A percentile compares a stretch with the other conserved stretches of the same genome.
phyloP scores from a whole-genome alignment of 2,888 invertebrate species.

The Ormyrus rosae region DNA sequence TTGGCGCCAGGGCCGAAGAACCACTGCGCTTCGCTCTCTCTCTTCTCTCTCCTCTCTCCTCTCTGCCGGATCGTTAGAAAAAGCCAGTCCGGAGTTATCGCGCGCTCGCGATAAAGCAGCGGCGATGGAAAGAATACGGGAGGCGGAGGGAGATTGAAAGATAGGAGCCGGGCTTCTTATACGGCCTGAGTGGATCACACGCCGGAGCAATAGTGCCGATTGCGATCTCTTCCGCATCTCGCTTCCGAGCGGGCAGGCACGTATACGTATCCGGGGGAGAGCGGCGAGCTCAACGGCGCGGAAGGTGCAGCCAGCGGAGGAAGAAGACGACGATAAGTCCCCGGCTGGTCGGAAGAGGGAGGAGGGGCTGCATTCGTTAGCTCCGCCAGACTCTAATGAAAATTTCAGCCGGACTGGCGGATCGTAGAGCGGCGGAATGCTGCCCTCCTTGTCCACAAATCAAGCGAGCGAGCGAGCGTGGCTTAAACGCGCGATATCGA shows the following conservation, averaged over 20 bases:
- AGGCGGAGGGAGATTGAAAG: slow-evolving; percentile 18
- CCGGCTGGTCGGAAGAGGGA: slow-evolving; percentile 4
- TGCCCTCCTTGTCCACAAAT: slow-evolving; percentile 35
- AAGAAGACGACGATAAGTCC: slow-evolving; percentile 41
- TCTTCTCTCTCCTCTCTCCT: not conserved
- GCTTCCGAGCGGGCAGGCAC: not conserved
- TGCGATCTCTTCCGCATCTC: slow-evolving; percentile 31
- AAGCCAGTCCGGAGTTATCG: slow-evolving; percentile 1
- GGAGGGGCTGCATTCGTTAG: slow-evolving; percentile 46
- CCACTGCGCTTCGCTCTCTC: not conserved
- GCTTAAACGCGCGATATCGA: slow-evolving; percentile 49
- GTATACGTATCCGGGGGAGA: not conserved
- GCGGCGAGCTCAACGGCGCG: slow-evolving; percentile 27
- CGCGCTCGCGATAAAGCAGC: not conserved
- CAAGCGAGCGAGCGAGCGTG: slow-evolving; percentile 35
- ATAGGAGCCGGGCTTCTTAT: slow-evolving; percentile 9
- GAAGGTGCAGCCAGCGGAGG: slow-evolving; percentile 19
- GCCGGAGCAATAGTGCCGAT: not conserved
- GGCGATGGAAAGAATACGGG: slow-evolving; percentile 12
- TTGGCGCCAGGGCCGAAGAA: slow-evolving; percentile 36
- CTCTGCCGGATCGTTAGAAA: slow-evolving; percentile 18
- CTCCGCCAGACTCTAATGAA: slow-evolving; percentile 50
- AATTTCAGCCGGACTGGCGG: slow-evolving; percentile 56
- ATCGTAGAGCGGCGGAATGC: slow-evolving; percentile 47
- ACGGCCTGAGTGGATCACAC: not conserved